Conservation (phyloP, 2,888 invertebrate genomes). For the Odontomyia ornata region DNA sequence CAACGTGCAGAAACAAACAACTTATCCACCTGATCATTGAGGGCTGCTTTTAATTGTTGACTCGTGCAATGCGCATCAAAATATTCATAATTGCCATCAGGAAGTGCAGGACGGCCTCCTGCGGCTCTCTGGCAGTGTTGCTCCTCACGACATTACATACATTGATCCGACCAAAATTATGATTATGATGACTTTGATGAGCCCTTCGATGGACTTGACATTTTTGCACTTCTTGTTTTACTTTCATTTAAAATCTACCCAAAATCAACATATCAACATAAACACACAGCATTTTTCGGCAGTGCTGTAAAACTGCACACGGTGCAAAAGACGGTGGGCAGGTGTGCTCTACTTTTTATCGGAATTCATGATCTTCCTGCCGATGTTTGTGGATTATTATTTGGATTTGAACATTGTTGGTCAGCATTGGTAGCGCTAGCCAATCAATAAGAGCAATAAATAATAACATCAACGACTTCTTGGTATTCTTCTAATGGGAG, state of each 20-base stretch:
- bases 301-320: background rate
- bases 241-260: slow-evolving; percentile 36
- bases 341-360: slow-evolving; percentile 50
- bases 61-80: slow-evolving; percentile 25
- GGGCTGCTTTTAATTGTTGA: slow-evolving; percentile 46
- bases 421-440: background rate
- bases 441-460: slow-evolving; percentile 4
- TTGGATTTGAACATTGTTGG: no score
- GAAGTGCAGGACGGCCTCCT: background rate
- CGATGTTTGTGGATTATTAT: background rate
- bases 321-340: slow-evolving; percentile 46
- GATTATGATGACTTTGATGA: slow-evolving; percentile 39
- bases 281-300: background rate
- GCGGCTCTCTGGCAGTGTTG: slow-evolving; percentile 16
- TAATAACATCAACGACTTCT: background rate
- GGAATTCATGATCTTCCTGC: slow-evolving; percentile 40
- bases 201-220: slow-evolving; percentile 20
- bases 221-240: slow-evolving; percentile 33
- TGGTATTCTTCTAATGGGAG: no score
- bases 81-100: slow-evolving; percentile 1
- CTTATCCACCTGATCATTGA: background rate
- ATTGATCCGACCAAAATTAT: slow-evolving; percentile 30
- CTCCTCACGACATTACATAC: background rate
- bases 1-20: background rate
- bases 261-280: slow-evolving; percentile 18